phyloP scores from a whole-genome alignment of 2,797 vertebrate genomes.

The Gadopsis marmoratus region DNA sequence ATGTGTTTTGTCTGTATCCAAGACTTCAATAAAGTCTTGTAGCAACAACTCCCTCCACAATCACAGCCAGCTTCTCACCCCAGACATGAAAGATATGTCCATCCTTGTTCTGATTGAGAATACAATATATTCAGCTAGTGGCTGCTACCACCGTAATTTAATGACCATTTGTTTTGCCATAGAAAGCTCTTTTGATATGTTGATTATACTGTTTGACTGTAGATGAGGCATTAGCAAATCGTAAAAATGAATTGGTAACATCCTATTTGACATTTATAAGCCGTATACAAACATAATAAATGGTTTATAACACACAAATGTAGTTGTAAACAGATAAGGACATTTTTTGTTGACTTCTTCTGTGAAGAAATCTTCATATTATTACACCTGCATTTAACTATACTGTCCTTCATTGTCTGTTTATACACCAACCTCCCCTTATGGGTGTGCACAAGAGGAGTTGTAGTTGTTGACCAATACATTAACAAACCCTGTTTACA shows the following conservation, averaged over 20 bases:
- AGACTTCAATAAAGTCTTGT: not conserved
- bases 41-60: not conserved
- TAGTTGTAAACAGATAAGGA: not conserved
- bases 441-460: not conserved
- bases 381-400: not conserved
- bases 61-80: not conserved
- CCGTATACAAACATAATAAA: not conserved
- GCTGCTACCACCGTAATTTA: not conserved
- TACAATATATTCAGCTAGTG: not conserved
- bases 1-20: constrained; percentile 1
- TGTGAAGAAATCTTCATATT: not conserved
- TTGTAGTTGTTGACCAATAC: not conserved
- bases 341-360: not conserved
- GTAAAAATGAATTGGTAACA: not conserved
- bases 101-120: not conserved
- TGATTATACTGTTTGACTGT: constrained; percentile 9
- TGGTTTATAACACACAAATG: not conserved
- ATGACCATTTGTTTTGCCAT: constrained; percentile 9
- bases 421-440: not conserved
- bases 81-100: not conserved
- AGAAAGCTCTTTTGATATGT: not conserved
- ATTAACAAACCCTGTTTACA: not conserved
- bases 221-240: constrained; percentile 1
- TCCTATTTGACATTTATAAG: not conserved
- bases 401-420: not conserved